A percentile compares a stretch with the other conserved stretches of the same genome.
These are phyloP conservation scores for Bettongia penicillata DNA, from an alignment of 2,113 vertebrate genomes.

Conservation along the genomic window DNA sequence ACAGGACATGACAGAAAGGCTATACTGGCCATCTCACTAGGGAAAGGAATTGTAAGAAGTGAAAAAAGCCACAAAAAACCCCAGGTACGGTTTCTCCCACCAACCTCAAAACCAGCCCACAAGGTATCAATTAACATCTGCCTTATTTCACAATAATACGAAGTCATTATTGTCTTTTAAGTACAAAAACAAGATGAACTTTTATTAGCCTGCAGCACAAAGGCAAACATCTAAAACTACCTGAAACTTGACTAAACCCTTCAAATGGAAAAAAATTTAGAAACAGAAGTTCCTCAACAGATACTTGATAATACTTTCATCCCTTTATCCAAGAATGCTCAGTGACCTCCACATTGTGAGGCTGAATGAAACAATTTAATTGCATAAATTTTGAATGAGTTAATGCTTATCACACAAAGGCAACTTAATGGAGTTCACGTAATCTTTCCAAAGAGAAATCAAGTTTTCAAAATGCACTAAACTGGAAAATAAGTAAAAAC, in stretches of 20 bases:
- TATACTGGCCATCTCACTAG: neutral
- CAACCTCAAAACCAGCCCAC: slow-evolving; percentile 70
- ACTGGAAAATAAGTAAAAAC: neutral
- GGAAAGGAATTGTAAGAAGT: slow-evolving; percentile 74
- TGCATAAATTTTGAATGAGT: neutral
- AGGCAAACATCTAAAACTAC: neutral
- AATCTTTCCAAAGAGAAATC: neutral
- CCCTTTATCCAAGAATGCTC: neutral
- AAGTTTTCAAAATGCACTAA: neutral
- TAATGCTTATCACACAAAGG: neutral
- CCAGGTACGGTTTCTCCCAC: slow-evolving; percentile 69
- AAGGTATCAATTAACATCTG: slow-evolving; percentile 66
- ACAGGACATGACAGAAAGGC: neutral
- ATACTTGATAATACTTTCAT: neutral
- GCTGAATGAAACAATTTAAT: neutral
- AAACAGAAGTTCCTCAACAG: neutral
- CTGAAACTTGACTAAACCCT: neutral
- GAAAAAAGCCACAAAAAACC: slow-evolving; percentile 67
- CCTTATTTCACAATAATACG: slow-evolving; percentile 7
- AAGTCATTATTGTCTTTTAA: neutral
- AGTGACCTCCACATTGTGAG: neutral
- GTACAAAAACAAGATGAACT: neutral
- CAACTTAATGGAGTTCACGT: neutral
- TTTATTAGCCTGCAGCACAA: neutral
- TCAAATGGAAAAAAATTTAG: neutral